Evolutionary conservation across 2,888 invertebrate genomes (phyloP).

Genomic region (Thera britannica): DNA sequence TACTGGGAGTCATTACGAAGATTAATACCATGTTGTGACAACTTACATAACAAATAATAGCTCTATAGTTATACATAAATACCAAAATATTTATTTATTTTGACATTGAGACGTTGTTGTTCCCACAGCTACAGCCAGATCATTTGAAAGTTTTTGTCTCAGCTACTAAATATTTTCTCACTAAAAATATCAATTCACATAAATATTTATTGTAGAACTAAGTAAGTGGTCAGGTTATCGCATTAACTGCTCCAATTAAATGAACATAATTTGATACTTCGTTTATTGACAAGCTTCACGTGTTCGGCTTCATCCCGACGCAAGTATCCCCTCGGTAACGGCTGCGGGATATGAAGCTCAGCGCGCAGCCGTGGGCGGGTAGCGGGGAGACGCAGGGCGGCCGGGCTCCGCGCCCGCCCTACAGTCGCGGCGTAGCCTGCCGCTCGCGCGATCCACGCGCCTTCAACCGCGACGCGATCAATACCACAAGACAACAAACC

Average conservation of each 20-base stretch:
- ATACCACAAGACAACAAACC: conserved; percentile 57
- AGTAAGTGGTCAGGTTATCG: conserved; percentile 9
- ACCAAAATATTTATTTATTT: too few species aligned
- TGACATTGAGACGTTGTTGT: too few species aligned
- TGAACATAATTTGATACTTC: conserved; percentile 21
- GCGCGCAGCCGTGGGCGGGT: conserved; percentile 66
- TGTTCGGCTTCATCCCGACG: conserved; percentile 54
- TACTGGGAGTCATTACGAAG: too few species aligned
- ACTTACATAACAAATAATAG: too few species aligned
- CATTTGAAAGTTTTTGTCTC: neutral
- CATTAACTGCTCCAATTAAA: conserved; percentile 16
- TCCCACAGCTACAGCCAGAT: too few species aligned
- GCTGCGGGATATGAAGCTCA: conserved; percentile 63
- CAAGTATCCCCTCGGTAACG: conserved; percentile 57
- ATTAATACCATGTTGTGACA: too few species aligned
- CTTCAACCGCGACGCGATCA: conserved; percentile 64
- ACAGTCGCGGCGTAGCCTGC: conserved; percentile 81
- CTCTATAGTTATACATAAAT: too few species aligned
- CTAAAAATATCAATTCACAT: neutral
- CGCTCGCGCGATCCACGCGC: conserved; percentile 74
- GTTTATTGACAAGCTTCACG: conserved; percentile 62
- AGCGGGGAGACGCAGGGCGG: conserved; percentile 43
- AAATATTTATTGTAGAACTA: too few species aligned
- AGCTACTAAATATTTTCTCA: neutral
- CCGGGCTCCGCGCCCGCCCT: conserved; percentile 53